Base-by-base conservation (phyloP, 2,113 vertebrate genomes). In the Riparia riparia region DNA sequence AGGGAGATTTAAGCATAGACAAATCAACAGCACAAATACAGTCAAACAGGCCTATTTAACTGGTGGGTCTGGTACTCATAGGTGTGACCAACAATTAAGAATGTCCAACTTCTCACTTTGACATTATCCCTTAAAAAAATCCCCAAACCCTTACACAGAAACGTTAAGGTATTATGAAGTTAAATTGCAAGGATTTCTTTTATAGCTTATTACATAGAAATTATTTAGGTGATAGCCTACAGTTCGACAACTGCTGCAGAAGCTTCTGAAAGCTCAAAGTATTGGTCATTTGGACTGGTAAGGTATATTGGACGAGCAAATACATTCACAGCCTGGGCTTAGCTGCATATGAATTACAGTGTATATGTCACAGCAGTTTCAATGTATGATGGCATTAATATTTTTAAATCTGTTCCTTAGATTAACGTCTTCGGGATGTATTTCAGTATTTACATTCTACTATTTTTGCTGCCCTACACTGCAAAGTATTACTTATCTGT, bases 371-470 rank as follows among this genome's bases (percentile, higher is more conserved):
- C 60, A 47, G 68, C 34, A 82, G 60, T 63, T 95, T 70, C 79
- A 70, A 14, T 0, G 0, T 64, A 74, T 10, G 37, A 97, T 3
- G 14, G 60, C 16, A 95, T 90, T 89, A 64, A 2, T 60, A 84
- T 93, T 96, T 96, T 95, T 95, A 94, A 71, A 71, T 44, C n/a
- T 69, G 39, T 37, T 84, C 82, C 88, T 96, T 77, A 32, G 34
- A 42, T 57, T 86, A 84, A 58, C 4, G 24, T 54, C 42, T 77
- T 45, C 0, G 1, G 25, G 16, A 87, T 6, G n/a, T 9, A 73
- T 90, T 95, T 94, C 91, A 94, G 86, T 89, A 81, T 95, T 95
- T 96, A 89, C 81, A 94, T 95, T 89, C 92, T 79, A 31, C 25
- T 74, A 4, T 10, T 94, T 93, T 89, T 91, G 69, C 71, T 95